Base-by-base conservation (phyloP, 2,888 invertebrate species). In the Noctuana brunneofusca region DNA sequence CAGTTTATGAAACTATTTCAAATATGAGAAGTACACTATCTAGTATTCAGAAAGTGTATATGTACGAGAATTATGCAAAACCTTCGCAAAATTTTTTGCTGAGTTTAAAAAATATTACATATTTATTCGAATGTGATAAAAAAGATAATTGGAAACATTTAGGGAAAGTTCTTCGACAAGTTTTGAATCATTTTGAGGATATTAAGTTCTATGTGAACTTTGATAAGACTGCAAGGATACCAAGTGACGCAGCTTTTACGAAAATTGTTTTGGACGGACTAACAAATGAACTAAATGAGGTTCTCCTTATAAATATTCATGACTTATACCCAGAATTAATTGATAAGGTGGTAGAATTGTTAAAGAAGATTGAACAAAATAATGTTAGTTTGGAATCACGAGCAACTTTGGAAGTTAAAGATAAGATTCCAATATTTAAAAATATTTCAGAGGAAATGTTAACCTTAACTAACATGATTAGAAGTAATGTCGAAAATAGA, bases 1-100 rank as follows among this genome's bases (percentile, higher is more conserved):
- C 92, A 38, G 80, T 93, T 38, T 93, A 92, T 69, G 81, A 87
- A 8, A 90, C 88, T 67, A 92, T 93, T 69, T 91, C 92, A 57
- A 87, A 92, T 60, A 92, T 93, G 81, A 87, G 93, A 55, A 85
- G 92, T 66, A 86, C 91, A n/a, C 81, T 93, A 55, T 81, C 86
- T 14, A 87, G 85, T 67, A 78, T 90, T 66, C 89, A 87, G 75
- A 90, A 88, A 71, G 83, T 78, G 57, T 87, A 82, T 43, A 83
- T 92, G 83, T 86, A 84, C 66, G 83, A 87, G 67, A 87, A 89
- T 68, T 92, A 87, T 66, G 89, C 88, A 2, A 83, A 84, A 68
- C 90, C 91, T 6, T 84, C 86, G 3, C 83, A 86, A 75, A 71
- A 68, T 6, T 64, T 89, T 58, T 73, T 90, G 24, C 73, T 68